A percentile compares a stretch with the other conserved stretches of the same genome.
Evolutionary conservation across 2,797 vertebrate genomes (phyloP).

Genomic region (Pseudotriccus pelzelni): DNA sequence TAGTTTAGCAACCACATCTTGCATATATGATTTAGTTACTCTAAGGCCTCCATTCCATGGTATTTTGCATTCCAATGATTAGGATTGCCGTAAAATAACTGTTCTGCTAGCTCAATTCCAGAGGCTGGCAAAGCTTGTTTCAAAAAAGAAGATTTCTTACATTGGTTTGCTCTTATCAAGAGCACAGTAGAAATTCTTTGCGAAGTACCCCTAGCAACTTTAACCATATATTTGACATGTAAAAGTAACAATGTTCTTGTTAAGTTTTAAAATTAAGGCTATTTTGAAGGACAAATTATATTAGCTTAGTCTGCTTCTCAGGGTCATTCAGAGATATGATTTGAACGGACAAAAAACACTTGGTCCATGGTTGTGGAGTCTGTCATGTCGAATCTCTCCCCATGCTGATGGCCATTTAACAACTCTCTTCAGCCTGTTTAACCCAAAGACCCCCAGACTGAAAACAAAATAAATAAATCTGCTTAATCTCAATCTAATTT

Average conservation of each 20-base stretch:
- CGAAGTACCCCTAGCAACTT: background rate
- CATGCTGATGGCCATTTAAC: background rate
- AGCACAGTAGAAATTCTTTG: background rate
- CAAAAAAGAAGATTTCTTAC: background rate
- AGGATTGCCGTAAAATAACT: background rate
- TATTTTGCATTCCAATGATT: background rate
- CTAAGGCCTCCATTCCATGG: background rate
- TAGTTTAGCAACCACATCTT: background rate
- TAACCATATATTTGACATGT: background rate
- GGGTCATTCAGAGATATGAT: background rate
- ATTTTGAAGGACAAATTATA: background rate
- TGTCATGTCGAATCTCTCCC: background rate
- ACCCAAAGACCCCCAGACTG: background rate
- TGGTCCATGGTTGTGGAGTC: background rate
- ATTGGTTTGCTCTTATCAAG: background rate
- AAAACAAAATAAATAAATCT: background rate
- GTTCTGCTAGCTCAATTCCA: background rate
- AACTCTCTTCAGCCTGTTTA: background rate
- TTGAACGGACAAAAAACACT: background rate
- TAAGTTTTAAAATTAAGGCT: background rate
- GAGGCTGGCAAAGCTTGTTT: background rate
- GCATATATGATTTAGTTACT: background rate
- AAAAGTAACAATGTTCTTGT: background rate
- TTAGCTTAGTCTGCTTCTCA: background rate
- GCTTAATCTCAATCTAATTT: background rate